Percentiles rank a stretch among this genome's conserved stretches.
Evolutionary conservation across 2,113 vertebrate species (phyloP).

Genomic region (Halichoeres trimaculatus): DNA sequence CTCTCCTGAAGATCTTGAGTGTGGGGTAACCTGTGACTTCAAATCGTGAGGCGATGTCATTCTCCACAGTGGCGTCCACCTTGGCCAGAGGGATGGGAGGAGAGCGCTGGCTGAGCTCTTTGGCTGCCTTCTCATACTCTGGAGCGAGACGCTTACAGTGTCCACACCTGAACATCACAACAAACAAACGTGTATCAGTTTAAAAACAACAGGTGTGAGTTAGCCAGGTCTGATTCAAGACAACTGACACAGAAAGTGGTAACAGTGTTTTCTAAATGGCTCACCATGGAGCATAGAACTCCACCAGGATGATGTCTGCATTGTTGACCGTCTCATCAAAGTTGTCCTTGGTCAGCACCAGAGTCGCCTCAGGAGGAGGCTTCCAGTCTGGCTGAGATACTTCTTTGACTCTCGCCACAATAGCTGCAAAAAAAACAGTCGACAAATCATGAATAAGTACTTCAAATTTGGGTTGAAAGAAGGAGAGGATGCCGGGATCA

Average conservation of each 20-base stretch:
- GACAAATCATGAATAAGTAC: not conserved
- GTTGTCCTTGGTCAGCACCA: slow-evolving; percentile 93
- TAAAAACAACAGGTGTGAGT: too few species aligned
- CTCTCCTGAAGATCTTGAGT: slow-evolving; percentile 96
- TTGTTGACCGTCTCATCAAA: slow-evolving; percentile 90
- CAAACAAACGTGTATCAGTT: not conserved
- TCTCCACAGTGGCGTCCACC: slow-evolving; percentile 89
- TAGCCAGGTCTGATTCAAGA: not conserved
- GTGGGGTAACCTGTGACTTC: slow-evolving; percentile 92
- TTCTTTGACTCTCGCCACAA: slow-evolving; percentile 91
- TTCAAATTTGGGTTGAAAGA: not conserved
- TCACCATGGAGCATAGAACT: slow-evolving; percentile 99
- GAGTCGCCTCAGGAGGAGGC: slow-evolving; percentile 92
- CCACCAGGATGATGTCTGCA: slow-evolving; percentile 96
- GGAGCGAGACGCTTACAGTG: slow-evolving; percentile 97
- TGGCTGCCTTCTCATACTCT: slow-evolving; percentile 95
- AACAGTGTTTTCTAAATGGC: slow-evolving; percentile 21
- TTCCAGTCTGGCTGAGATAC: slow-evolving; percentile 92
- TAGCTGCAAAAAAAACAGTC: slow-evolving; percentile 82
- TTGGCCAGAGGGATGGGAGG: slow-evolving; percentile 94
- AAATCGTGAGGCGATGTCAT: slow-evolving; percentile 88
- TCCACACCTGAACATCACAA: slow-evolving; percentile 88
- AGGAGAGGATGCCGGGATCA: accelerated
- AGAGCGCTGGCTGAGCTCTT: slow-evolving; percentile 86
- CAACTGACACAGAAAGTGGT: not conserved